These are phyloP conservation scores for Rhabdornis inornatus DNA, from an alignment of 2,113 vertebrate species.

Conservation along the genomic window DNA sequence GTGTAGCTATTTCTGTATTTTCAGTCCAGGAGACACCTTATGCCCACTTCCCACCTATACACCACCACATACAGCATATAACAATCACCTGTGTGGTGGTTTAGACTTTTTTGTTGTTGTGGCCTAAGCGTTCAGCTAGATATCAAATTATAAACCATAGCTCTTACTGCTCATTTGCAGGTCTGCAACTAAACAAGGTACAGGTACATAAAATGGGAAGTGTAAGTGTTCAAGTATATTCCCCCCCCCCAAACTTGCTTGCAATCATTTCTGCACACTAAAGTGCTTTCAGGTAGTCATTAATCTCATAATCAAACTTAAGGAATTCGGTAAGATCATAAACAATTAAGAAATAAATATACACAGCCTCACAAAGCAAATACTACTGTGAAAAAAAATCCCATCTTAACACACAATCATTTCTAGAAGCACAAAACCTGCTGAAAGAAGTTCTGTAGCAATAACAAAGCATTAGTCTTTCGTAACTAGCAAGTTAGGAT, in stretches of 20 bases:
- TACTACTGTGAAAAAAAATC: neutral
- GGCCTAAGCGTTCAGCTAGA: neutral
- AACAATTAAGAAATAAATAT: neutral
- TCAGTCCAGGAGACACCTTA: neutral
- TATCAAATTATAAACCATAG: neutral
- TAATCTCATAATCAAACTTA: neutral
- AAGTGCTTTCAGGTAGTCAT: neutral
- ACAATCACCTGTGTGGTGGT: neutral
- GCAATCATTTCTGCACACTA: neutral
- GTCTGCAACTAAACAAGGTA: neutral
- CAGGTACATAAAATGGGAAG: neutral
- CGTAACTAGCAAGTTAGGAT: neutral
- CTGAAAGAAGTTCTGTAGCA: neutral
- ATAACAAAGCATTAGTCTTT: neutral
- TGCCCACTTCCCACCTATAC: neutral
- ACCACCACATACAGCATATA: neutral
- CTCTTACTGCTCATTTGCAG: neutral
- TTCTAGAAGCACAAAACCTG: neutral
- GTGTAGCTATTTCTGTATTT: neutral
- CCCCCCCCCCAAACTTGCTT: fast-evolving
- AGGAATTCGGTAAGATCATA: neutral
- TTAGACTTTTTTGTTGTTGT: neutral
- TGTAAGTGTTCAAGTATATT: neutral
- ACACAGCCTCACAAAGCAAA: neutral
- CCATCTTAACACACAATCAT: neutral